Evolutionary conservation across 1,140 invertebrate genomes (phyloP).

Genomic region (Drosophila rhopaloa): DNA sequence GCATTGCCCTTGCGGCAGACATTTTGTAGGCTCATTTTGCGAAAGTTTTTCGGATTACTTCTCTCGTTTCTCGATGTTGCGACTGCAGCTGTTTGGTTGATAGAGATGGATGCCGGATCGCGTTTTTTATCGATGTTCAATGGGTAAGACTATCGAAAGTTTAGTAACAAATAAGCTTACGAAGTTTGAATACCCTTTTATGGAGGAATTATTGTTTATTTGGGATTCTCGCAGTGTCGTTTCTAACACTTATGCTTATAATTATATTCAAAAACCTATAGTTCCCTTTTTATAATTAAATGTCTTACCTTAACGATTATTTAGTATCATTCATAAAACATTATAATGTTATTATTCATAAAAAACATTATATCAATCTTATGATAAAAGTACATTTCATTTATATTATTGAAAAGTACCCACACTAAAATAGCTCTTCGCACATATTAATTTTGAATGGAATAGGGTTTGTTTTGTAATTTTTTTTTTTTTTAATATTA

Average conservation of each 20-base stretch:
- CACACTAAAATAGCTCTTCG: too few species aligned
- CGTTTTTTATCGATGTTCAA: conserved; percentile 7
- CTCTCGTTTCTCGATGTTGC: conserved; percentile 24
- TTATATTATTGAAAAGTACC: too few species aligned
- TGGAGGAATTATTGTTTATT: too few species aligned
- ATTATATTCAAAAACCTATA: neutral
- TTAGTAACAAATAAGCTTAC: neutral
- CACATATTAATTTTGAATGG: too few species aligned
- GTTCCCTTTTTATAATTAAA: too few species aligned
- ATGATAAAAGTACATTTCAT: too few species aligned
- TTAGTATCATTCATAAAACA: too few species aligned
- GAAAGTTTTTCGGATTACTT: conserved; percentile 32
- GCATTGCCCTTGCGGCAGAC: conserved; percentile 48
- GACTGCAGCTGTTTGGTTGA: conserved; percentile 30
- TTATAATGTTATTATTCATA: too few species aligned
- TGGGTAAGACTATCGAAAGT: conserved; percentile 6
- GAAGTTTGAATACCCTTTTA: conserved; percentile 1
- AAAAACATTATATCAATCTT: too few species aligned
- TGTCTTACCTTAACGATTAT: too few species aligned
- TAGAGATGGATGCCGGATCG: conserved; percentile 14
- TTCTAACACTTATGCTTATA: neutral
- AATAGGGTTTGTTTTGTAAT: neutral
- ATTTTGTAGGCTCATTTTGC: conserved; percentile 52
- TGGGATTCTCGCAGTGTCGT: too few species aligned
- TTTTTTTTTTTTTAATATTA: neutral